phyloP scores from a whole-genome alignment of 2,797 vertebrate species.

The Chelonia mydas region DNA sequence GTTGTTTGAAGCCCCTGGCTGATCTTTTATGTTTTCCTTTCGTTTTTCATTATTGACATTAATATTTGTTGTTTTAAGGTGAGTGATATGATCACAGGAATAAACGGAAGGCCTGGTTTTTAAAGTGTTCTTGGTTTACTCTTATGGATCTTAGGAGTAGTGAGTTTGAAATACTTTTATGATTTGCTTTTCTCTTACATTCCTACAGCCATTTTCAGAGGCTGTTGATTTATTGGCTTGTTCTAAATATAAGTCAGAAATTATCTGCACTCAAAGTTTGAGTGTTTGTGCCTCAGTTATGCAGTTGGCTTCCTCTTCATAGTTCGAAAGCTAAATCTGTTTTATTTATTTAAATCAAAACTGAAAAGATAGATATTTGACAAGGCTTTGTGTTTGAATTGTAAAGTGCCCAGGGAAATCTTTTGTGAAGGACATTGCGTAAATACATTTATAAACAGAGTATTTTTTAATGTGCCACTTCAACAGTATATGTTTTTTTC shows the following conservation, averaged over 20 bases:
- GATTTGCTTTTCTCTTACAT: slow-evolving; percentile 13
- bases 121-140: slow-evolving; percentile 47
- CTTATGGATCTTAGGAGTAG: slow-evolving; percentile 7
- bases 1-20: slow-evolving; percentile 40
- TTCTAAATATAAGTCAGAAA: background rate
- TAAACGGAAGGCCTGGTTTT: slow-evolving; percentile 59
- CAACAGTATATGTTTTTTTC: background rate
- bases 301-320: background rate
- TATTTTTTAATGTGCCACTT: slow-evolving; percentile 10
- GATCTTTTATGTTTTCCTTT: slow-evolving; percentile 44
- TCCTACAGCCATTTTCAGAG: slow-evolving; percentile 18
- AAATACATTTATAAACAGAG: slow-evolving; percentile 2
- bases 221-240: slow-evolving; percentile 30
- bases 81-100: background rate
- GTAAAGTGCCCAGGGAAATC: background rate
- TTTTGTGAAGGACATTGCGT: background rate
- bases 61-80: slow-evolving; percentile 22
- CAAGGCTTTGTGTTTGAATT: slow-evolving; percentile 16
- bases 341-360: slow-evolving; percentile 20
- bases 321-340: background rate
- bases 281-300: background rate
- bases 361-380: background rate
- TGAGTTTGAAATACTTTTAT: slow-evolving; percentile 15
- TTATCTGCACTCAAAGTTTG: slow-evolving; percentile 19
- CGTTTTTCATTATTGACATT: slow-evolving; percentile 21